Conservation (phyloP, 2,888 invertebrate genomes). For the Melipona beecheii region DNA sequence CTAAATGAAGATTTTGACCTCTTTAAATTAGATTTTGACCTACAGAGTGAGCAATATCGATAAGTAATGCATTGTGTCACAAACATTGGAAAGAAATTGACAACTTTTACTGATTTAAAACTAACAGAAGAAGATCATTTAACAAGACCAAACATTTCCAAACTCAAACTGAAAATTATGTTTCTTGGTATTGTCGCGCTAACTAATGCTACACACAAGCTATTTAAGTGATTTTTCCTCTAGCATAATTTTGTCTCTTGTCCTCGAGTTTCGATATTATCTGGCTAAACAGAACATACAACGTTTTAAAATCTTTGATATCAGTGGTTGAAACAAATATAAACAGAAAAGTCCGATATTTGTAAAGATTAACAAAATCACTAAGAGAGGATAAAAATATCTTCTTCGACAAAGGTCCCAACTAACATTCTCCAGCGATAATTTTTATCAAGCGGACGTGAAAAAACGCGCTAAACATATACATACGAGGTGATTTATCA, state of each 20-base stretch:
- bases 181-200: not conserved
- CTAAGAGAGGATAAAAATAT: not conserved
- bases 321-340: constrained; percentile 11
- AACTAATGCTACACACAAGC: not conserved
- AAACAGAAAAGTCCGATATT: not conserved
- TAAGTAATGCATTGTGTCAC: not conserved
- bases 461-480: not conserved
- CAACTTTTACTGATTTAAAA: not conserved
- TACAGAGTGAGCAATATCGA: not conserved
- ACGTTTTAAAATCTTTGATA: constrained; percentile 16
- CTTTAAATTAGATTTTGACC: not conserved
- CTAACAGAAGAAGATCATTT: not conserved
- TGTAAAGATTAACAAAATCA: not conserved
- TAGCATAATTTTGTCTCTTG: not conserved
- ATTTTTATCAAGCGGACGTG: not conserved
- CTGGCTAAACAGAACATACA: constrained; percentile 6
- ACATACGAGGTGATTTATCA: too few species aligned
- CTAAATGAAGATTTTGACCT: not conserved
- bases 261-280: constrained; percentile 11
- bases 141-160: not conserved
- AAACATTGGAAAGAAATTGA: not conserved
- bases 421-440: not conserved
- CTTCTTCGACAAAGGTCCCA: not conserved
- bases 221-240: constrained; percentile 1
- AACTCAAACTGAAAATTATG: constrained; percentile 1